Evolutionary conservation across 2,888 invertebrate genomes (phyloP).

Genomic region (Calameuta filiformis): DNA sequence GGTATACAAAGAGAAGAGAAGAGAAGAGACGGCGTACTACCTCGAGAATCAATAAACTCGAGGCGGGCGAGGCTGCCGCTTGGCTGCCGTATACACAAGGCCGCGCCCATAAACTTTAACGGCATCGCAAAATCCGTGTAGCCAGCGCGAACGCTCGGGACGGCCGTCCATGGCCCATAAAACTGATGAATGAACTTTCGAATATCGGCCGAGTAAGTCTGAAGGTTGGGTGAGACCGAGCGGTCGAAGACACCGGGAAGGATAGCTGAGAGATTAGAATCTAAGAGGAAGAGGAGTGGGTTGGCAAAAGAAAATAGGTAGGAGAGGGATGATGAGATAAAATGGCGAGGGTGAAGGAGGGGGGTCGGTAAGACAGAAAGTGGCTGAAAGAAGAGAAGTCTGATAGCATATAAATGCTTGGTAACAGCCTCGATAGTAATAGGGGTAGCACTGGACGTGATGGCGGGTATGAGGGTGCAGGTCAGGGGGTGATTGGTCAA

Average conservation of each 20-base stretch:
- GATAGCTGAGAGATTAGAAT: not conserved
- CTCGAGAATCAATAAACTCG: conserved; percentile 63
- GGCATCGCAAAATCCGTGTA: conserved; percentile 56
- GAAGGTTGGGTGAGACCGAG: not conserved
- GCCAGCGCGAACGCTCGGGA: conserved; percentile 32
- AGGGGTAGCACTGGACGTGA: not conserved
- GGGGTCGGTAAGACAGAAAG: not conserved
- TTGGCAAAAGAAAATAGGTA: not conserved
- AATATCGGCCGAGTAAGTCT: conserved; percentile 27
- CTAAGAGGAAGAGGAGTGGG: not conserved
- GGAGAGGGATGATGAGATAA: too few relatives aligned
- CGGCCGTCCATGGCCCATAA: conserved; percentile 46
- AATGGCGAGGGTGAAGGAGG: not conserved
- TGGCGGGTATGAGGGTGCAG: not conserved
- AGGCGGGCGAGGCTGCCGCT: conserved; percentile 32
- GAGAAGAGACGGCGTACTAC: conserved; percentile 53
- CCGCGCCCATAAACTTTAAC: conserved; percentile 65
- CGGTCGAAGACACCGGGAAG: not conserved
- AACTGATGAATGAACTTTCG: conserved; percentile 54
- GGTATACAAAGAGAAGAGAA: conserved; percentile 27
- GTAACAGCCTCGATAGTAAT: not conserved
- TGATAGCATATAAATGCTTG: not conserved
- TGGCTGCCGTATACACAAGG: conserved; percentile 48
- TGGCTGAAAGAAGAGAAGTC: not conserved
- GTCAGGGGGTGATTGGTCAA: not conserved